phyloP scores from a whole-genome alignment of 2,888 invertebrate genomes.

The Drosophila hamatofila region DNA sequence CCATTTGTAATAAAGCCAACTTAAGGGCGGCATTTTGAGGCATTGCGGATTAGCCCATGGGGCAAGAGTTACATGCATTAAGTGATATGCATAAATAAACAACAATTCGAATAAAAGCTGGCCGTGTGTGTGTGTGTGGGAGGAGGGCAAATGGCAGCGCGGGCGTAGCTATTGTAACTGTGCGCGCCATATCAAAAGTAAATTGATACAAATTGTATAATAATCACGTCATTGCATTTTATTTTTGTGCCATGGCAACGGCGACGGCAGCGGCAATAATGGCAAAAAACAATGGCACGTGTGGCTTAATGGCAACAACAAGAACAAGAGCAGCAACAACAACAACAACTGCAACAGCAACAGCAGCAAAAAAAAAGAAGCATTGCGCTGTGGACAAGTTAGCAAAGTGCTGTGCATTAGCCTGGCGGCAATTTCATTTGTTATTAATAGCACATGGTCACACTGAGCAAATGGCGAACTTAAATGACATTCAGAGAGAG shows the following conservation, averaged over 20 bases:
- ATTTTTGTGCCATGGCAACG: slow-evolving; percentile 61
- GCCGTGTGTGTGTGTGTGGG: not conserved
- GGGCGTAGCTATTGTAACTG: slow-evolving; percentile 6
- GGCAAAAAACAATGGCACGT: slow-evolving; percentile 46
- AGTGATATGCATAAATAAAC: slow-evolving; percentile 72
- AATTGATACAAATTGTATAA: slow-evolving; percentile 85
- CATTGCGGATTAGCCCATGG: slow-evolving; percentile 16
- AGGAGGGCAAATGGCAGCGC: too few species aligned
- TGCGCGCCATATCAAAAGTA: slow-evolving; percentile 40
- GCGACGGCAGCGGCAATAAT: slow-evolving; percentile 16
- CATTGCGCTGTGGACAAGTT: slow-evolving; percentile 33
- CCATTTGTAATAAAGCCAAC: slow-evolving; percentile 61
- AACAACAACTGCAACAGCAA: slow-evolving; percentile 3
- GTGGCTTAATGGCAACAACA: slow-evolving; percentile 45
- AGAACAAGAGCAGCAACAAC: slow-evolving; percentile 6
- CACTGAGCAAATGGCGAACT: slow-evolving; percentile 37
- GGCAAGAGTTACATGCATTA: slow-evolving; percentile 40
- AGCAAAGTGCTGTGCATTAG: slow-evolving; percentile 50
- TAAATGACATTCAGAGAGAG: slow-evolving; percentile 4
- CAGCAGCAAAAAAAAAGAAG: too few species aligned
- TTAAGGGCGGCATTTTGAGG: slow-evolving; percentile 34
- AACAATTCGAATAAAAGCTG: slow-evolving; percentile 26
- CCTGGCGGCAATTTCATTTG: slow-evolving; percentile 47
- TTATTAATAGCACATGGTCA: slow-evolving; percentile 57
- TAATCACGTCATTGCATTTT: slow-evolving; percentile 84